Evolutionary conservation across 92 coral and sea anemone genomes (phyloP).

Genomic region (Zoanthus sansibaricus): DNA sequence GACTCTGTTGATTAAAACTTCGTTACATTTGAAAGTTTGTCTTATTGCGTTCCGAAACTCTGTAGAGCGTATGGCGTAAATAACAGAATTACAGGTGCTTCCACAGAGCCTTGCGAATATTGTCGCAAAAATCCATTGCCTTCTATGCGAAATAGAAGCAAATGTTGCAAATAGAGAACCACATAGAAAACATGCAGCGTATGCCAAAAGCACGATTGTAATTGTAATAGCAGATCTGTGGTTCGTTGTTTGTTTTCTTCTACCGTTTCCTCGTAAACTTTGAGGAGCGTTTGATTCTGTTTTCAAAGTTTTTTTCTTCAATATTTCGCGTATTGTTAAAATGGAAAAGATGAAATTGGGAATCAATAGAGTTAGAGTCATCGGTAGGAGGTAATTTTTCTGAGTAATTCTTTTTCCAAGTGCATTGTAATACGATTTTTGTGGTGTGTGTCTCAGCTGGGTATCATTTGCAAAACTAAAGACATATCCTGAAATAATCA

Average conservation of each 20-base stretch:
- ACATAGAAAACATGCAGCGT: too few relatives aligned
- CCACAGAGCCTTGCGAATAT: not conserved
- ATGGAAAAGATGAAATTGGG: not conserved
- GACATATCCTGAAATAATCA: not conserved
- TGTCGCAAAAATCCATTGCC: not conserved
- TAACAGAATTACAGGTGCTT: not conserved
- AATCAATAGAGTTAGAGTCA: not conserved
- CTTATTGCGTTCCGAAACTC: not conserved
- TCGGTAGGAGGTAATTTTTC: not conserved
- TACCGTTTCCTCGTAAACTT: not conserved
- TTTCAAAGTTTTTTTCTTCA: not conserved
- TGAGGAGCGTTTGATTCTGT: not conserved
- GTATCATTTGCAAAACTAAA: not conserved
- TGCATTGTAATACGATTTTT: not conserved
- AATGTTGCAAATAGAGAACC: too few relatives aligned
- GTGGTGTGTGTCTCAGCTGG: not conserved
- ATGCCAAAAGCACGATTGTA: not conserved
- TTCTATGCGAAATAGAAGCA: not conserved
- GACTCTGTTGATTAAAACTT: not conserved
- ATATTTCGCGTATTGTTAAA: not conserved
- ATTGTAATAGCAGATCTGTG: slow-evolving; percentile 7
- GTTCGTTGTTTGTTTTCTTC: not conserved
- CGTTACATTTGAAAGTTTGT: not conserved
- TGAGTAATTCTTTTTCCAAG: too few relatives aligned
- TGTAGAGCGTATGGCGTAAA: not conserved